phyloP scores from a whole-genome alignment of 2,113 vertebrate species.

The Ifrita kowaldi region DNA sequence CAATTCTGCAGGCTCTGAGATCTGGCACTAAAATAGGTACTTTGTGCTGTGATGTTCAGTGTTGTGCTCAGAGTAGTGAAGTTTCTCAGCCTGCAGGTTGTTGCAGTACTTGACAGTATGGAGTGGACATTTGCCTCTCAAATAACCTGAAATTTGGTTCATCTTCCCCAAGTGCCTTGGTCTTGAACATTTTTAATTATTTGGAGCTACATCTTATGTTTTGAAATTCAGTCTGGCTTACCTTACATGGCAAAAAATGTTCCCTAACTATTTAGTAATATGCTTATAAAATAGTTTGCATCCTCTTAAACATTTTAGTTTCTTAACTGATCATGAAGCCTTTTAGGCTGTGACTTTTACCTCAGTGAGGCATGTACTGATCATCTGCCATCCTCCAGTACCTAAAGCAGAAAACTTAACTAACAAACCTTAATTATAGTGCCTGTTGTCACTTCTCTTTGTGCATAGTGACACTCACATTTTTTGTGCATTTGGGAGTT shows the following conservation, averaged over 20 bases:
- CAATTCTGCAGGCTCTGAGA: not conserved
- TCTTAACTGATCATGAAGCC: not conserved
- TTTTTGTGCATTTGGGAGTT: not conserved
- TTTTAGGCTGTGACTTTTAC: not conserved
- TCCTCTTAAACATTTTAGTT: not conserved
- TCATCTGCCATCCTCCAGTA: not conserved
- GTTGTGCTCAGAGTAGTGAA: too few relatives aligned
- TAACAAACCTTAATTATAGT: not conserved
- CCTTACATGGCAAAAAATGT: not conserved
- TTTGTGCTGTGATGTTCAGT: fast-evolving
- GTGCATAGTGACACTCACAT: not conserved
- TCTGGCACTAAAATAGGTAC: not conserved
- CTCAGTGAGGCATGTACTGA: not conserved
- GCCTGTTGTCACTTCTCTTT: not conserved
- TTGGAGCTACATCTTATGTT: not conserved
- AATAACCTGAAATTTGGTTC: not conserved
- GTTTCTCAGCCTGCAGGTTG: not conserved
- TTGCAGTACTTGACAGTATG: not conserved
- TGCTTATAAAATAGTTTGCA: not conserved
- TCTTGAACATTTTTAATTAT: not conserved
- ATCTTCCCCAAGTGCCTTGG: not conserved
- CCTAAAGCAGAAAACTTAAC: not conserved
- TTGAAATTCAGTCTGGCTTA: not conserved
- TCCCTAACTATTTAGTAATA: not conserved
- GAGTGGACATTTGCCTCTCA: not conserved